Evolutionary conservation across 2,113 vertebrate genomes (phyloP).

Genomic region (Emydocephalus ijimae): DNA sequence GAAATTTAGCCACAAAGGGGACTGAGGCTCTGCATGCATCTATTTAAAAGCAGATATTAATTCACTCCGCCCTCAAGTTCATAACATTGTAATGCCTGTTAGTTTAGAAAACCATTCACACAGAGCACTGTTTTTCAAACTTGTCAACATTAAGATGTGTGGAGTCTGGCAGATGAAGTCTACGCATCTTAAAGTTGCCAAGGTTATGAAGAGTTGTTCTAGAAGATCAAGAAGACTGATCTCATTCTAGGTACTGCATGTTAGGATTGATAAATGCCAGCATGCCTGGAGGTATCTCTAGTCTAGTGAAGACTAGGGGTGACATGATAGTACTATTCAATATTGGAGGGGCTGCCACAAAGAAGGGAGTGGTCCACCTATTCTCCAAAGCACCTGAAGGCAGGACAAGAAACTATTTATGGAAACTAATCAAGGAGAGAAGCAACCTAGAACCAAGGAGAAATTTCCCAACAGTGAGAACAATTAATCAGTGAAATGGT

Average conservation of each 20-base stretch:
- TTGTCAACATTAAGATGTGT: not conserved
- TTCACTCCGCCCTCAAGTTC: not conserved
- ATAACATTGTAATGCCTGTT: not conserved
- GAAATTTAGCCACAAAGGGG: not conserved
- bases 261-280: not conserved
- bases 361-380: not conserved
- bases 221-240: not conserved
- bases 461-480: not conserved
- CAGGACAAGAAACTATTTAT: not conserved
- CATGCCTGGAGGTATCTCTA: not conserved
- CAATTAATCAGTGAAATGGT: too few relatives aligned
- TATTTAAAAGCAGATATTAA: not conserved
- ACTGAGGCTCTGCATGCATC: not conserved
- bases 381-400: not conserved
- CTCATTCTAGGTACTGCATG: not conserved
- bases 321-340: not conserved
- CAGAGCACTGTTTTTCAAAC: not conserved
- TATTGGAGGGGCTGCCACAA: not conserved
- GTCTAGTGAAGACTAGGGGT: not conserved
- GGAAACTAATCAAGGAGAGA: not conserved
- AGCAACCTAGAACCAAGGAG: not conserved
- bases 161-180: not conserved
- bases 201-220: not conserved
- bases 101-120: not conserved
- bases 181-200: not conserved